These are phyloP conservation scores for Drosophila mercatorum DNA, from an alignment of 2,888 invertebrate genomes.

Conservation along the genomic window DNA sequence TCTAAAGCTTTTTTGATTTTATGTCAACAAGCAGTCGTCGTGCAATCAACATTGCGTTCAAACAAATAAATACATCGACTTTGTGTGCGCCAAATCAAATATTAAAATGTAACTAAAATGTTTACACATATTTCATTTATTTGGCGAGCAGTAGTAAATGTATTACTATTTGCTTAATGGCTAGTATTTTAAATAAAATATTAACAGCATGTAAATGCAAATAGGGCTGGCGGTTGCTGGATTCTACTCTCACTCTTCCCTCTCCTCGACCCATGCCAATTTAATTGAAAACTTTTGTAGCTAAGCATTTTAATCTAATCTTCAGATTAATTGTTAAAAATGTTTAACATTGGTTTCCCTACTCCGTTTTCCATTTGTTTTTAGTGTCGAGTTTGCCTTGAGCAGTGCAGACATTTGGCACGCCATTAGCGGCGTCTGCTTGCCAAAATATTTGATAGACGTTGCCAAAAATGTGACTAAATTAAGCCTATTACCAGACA, in stretches of 20 bases:
- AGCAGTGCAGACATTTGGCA: slow-evolving; percentile 17
- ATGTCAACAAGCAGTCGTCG: background rate
- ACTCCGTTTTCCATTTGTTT: background rate
- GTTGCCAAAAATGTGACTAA: slow-evolving; percentile 25
- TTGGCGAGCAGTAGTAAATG: background rate
- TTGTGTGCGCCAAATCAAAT: background rate
- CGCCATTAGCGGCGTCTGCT: background rate
- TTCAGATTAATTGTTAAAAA: background rate
- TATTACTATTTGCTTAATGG: background rate
- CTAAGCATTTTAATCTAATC: background rate
- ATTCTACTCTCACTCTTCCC: background rate
- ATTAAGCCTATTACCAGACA: slow-evolving; percentile 13
- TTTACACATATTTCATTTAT: background rate
- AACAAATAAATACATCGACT: background rate
- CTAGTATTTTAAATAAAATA: background rate
- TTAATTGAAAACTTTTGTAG: background rate
- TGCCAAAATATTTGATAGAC: slow-evolving; percentile 25
- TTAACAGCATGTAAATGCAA: background rate
- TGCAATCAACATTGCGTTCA: background rate
- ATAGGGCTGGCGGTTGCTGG: background rate
- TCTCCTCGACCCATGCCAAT: accelerated
- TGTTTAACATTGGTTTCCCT: background rate
- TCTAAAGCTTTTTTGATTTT: background rate
- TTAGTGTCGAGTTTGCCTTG: too few relatives aligned
- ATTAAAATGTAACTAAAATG: slow-evolving; percentile 7